Evolutionary conservation across 1,140 invertebrate species (phyloP), one percentile per base, ranked within the genome.

Genomic region (Heterodera carotae): DNA sequence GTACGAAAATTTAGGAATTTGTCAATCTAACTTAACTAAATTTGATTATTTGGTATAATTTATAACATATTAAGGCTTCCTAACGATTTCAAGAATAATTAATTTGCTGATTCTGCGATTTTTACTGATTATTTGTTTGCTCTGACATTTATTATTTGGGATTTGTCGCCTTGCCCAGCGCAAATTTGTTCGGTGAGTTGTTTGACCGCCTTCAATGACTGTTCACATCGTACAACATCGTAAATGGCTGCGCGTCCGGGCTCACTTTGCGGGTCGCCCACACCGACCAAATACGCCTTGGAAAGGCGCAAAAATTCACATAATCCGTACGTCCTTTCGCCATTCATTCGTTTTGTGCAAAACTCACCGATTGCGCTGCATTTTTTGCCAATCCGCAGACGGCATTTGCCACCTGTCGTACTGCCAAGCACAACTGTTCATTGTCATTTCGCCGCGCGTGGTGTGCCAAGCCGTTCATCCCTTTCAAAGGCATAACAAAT

Each of bases 311-410:
- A 2, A 22, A 33, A 31, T 67, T 2, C 10, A 72, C 2, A n/a
- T n/a, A n/a, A 10, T 29, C 8, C 3, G 25, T 27, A 72, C 22
- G 12, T 71, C n/a, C 34, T 10, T 39, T 10, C 10, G 0, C 33
- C 66, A 18, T 67, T 67, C 12, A 18, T 10, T 18, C 33, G 22
- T 66, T 66, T 27, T 34, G n/a, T 25, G 60, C n/a, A 7, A 31
- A 31, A 73, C 25, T 27, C 2, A 74, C 94, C 25, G 95, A 93
- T 89, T 97, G 93, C 15, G 94, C 94, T 6, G 94, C 92, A 75
- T 93, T 93, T 89, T 98, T 95, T n/a, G 96, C 92, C 3, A 98
- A 89, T 0, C 93, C 93, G 87, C 94, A 95, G 62, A 98, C 94
- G 1, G 94, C 93, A 60, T 91, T 90, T 10, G 94, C 93, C 4